Conservation (phyloP, 2,888 invertebrate genomes). For the Aquatica leii region DNA sequence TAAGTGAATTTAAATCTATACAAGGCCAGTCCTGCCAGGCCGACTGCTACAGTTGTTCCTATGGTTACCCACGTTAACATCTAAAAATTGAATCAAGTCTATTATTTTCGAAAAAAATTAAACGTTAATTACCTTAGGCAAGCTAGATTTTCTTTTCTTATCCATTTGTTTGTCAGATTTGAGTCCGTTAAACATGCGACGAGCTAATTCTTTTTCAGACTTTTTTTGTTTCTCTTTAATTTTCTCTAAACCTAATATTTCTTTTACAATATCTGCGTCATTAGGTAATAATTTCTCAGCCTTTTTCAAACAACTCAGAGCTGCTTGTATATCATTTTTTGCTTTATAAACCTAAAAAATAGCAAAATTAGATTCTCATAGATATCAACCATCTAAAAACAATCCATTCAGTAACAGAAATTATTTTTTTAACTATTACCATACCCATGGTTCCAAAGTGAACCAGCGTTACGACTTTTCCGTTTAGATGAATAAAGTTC, state of each 20-base stretch:
- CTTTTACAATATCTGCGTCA: slow-evolving; percentile 63
- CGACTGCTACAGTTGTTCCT: slow-evolving; percentile 72
- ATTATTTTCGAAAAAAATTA: not conserved
- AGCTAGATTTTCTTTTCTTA: slow-evolving; percentile 14
- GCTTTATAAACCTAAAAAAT: slow-evolving; percentile 67
- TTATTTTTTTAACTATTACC: too few species aligned
- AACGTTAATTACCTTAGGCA: slow-evolving; percentile 11
- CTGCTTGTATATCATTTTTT: slow-evolving; percentile 75
- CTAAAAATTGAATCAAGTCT: slow-evolving; percentile 51
- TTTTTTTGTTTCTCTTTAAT: slow-evolving; percentile 57
- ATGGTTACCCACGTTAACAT: slow-evolving; percentile 74
- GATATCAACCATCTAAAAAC: too few species aligned
- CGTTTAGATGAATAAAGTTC: too few species aligned
- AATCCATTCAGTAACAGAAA: too few species aligned
- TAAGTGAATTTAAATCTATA: slow-evolving; percentile 72
- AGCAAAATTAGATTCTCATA: not conserved
- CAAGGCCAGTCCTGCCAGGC: slow-evolving; percentile 76
- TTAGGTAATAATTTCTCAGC: slow-evolving; percentile 73
- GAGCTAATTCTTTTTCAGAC: slow-evolving; percentile 64
- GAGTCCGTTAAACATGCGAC: slow-evolving; percentile 60
- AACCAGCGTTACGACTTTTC: too few species aligned
- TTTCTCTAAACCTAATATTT: slow-evolving; percentile 56
- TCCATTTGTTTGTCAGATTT: slow-evolving; percentile 25
- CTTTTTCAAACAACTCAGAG: slow-evolving; percentile 70
- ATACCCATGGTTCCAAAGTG: too few species aligned